Percentiles rank a stretch among this genome's conserved stretches.
Conservation (phyloP, 2,113 vertebrate genomes). For the Cyprinodon tularosa region DNA sequence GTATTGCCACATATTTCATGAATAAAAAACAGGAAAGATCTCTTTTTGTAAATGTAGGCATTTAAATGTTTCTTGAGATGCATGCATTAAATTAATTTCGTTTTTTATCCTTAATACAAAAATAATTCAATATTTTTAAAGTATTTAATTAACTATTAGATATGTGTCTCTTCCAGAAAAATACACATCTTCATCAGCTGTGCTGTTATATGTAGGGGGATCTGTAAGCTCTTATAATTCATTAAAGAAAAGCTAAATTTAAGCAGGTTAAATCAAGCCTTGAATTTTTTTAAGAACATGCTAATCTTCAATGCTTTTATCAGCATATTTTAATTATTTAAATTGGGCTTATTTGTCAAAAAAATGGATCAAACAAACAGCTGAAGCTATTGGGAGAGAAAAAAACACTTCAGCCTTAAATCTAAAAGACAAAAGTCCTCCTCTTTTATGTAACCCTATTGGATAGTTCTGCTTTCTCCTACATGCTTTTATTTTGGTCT, state of each 20-base stretch:
- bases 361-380: neutral
- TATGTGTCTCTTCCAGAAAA: too few species aligned
- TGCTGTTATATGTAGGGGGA: neutral
- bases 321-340: neutral
- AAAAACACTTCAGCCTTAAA: neutral
- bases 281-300: neutral
- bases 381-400: neutral
- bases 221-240: neutral
- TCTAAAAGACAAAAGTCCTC: neutral
- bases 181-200: neutral
- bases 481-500: conserved; percentile 39
- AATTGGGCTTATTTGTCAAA: neutral
- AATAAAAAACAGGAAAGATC: too few species aligned
- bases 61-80: too few species aligned
- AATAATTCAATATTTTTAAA: too few species aligned
- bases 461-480: conserved; percentile 25
- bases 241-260: too few species aligned
- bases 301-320: neutral
- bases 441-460: neutral
- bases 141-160: too few species aligned
- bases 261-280: neutral
- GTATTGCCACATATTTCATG: too few species aligned
- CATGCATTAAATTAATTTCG: too few species aligned
- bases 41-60: too few species aligned
- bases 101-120: too few species aligned